Evolutionary conservation across 2,888 invertebrate species (phyloP).

Genomic region (Pimpla rufipes): DNA sequence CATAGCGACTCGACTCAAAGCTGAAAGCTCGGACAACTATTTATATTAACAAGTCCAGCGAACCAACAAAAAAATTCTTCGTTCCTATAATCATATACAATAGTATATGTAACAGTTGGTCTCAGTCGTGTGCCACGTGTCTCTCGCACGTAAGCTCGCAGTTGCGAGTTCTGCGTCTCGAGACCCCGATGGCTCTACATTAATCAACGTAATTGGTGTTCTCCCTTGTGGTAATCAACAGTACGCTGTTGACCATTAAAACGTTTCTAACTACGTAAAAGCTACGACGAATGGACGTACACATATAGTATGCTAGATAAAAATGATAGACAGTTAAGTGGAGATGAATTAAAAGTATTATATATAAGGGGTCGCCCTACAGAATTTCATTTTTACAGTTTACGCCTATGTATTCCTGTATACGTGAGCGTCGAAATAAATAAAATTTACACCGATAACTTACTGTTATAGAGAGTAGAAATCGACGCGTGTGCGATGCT

Average conservation of each 20-base stretch:
- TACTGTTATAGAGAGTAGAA: constrained; percentile 49
- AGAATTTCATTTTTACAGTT: constrained; percentile 56
- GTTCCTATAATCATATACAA: constrained; percentile 83
- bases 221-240: constrained; percentile 84
- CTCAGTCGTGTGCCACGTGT: constrained; percentile 82
- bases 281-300: constrained; percentile 71
- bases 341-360: constrained; percentile 62
- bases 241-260: constrained; percentile 82
- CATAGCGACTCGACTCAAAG: constrained; percentile 72
- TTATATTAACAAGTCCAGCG: constrained; percentile 75
- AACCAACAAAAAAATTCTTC: constrained; percentile 73
- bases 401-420: constrained; percentile 30
- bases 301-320: constrained; percentile 37
- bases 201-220: constrained; percentile 85
- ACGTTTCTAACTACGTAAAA: constrained; percentile 76
- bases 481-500: constrained; percentile 2
- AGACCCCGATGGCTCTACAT: constrained; percentile 76
- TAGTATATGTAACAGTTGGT: constrained; percentile 84
- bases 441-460: constrained; percentile 67
- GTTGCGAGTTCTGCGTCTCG: constrained; percentile 37
- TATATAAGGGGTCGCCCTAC: constrained; percentile 66
- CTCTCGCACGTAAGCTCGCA: constrained; percentile 56
- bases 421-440: constrained; percentile 63
- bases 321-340: constrained; percentile 59
- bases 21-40: constrained; percentile 80